Conservation (phyloP, 1,140 invertebrate genomes). For the Achatina immaculata region DNA sequence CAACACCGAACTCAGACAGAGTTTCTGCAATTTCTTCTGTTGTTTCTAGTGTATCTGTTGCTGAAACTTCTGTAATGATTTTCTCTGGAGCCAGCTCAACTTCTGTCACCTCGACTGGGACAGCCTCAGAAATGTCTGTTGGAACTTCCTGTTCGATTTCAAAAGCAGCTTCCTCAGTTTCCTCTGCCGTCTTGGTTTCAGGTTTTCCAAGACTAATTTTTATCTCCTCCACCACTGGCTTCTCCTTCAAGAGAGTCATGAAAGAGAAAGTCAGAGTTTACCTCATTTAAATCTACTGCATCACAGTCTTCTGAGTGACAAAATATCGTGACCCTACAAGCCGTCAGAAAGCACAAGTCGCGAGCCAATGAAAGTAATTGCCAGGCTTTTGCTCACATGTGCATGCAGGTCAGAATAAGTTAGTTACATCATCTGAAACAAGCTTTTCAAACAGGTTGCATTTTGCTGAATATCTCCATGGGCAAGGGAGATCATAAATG, state of each 20-base stretch:
- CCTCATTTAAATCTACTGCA: neutral
- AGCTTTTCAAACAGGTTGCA: too few species aligned
- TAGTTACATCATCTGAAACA: too few species aligned
- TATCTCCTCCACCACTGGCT: neutral
- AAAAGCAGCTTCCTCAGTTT: neutral
- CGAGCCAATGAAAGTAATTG: too few species aligned
- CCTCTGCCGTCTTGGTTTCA: neutral
- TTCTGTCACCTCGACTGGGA: neutral
- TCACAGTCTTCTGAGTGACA: too few species aligned
- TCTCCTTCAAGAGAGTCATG: slow-evolving; percentile 18
- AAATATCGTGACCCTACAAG: too few species aligned
- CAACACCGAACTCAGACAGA: slow-evolving; percentile 15
- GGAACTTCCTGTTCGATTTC: slow-evolving; percentile 2
- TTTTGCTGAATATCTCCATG: too few species aligned
- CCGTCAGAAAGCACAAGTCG: too few species aligned
- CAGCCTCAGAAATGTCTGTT: neutral
- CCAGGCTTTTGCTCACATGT: too few species aligned
- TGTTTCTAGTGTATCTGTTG: slow-evolving; percentile 1
- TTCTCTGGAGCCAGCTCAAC: slow-evolving; percentile 30
- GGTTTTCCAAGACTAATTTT: slow-evolving; percentile 22
- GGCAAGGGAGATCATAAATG: too few species aligned
- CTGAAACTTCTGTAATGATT: neutral
- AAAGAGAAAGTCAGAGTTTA: neutral
- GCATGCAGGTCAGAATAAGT: too few species aligned
- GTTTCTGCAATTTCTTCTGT: slow-evolving; percentile 1